Conservation (phyloP, 2,113 vertebrate species). For the Thymallus thymallus region DNA sequence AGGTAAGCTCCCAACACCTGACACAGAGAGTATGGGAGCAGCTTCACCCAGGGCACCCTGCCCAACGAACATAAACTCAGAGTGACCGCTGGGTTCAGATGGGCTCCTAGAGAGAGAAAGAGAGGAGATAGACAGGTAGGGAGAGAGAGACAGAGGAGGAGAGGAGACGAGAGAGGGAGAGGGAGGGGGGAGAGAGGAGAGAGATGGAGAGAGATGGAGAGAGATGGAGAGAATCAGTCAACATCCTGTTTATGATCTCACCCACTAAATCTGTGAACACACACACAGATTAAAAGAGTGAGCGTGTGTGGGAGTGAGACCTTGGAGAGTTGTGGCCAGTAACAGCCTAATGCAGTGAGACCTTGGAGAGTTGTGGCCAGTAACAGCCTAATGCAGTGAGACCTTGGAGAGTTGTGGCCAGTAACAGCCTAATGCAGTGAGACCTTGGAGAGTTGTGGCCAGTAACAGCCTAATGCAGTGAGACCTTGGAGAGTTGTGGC, state of each 20-base stretch:
- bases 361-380: background rate
- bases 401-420: background rate
- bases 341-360: no score
- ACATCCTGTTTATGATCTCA: no score
- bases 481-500: no score
- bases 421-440: no score
- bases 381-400: no score
- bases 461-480: no score
- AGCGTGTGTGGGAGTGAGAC: background rate
- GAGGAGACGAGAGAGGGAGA: background rate
- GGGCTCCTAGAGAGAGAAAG: background rate
- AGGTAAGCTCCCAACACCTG: slow-evolving; percentile 78
- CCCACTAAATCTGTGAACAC: no score
- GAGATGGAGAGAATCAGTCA: background rate
- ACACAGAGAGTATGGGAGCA: slow-evolving; percentile 75
- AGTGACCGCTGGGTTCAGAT: slow-evolving; percentile 49
- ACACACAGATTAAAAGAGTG: background rate
- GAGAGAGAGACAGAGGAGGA: background rate
- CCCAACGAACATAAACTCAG: slow-evolving; percentile 78
- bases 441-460: background rate
- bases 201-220: background rate
- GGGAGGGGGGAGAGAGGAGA: background rate
- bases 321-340: no score
- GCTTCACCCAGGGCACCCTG: slow-evolving; percentile 72
- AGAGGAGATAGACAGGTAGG: background rate